Evolutionary conservation across 2,797 vertebrate genomes (phyloP).

Genomic region (Melanotaenia boesemani): DNA sequence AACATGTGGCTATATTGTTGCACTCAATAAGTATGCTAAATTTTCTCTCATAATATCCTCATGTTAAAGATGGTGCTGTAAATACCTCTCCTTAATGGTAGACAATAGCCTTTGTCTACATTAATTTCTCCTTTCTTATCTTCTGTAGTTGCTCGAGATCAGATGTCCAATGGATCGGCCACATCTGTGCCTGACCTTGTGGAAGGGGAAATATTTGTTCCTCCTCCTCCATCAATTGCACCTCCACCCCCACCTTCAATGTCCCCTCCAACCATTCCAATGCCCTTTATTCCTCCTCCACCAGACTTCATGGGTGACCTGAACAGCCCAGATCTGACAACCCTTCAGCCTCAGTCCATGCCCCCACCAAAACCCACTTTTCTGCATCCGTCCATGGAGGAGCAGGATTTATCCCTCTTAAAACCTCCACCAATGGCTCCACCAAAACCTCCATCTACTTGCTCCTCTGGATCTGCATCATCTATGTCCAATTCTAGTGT

Average conservation of each 20-base stretch:
- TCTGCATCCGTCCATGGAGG: conserved; percentile 18
- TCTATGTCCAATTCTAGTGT: conserved; percentile 47
- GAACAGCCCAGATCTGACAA: conserved; percentile 38
- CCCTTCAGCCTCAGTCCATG: conserved; percentile 63
- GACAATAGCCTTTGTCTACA: background rate
- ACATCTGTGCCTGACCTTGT: conserved; percentile 56
- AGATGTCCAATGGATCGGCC: conserved; percentile 65
- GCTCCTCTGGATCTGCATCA: conserved; percentile 50
- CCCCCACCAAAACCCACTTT: conserved; percentile 65
- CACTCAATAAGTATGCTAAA: background rate
- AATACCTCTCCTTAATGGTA: background rate
- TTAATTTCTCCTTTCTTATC: conserved; percentile 25
- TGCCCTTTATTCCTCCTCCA: conserved; percentile 64
- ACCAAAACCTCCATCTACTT: conserved; percentile 77
- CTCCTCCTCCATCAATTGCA: conserved; percentile 73
- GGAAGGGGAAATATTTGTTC: conserved; percentile 76
- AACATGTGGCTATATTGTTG: background rate
- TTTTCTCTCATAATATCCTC: background rate
- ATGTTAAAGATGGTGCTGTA: background rate
- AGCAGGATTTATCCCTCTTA: conserved; percentile 57
- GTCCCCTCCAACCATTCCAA: conserved; percentile 81
- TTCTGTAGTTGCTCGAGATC: conserved; percentile 59
- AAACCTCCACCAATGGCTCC: conserved; percentile 79
- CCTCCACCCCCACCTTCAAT: conserved; percentile 80
- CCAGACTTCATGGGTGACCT: conserved; percentile 71